phyloP scores from a whole-genome alignment of 2,113 vertebrate species.

The Onychostoma macrolepis region DNA sequence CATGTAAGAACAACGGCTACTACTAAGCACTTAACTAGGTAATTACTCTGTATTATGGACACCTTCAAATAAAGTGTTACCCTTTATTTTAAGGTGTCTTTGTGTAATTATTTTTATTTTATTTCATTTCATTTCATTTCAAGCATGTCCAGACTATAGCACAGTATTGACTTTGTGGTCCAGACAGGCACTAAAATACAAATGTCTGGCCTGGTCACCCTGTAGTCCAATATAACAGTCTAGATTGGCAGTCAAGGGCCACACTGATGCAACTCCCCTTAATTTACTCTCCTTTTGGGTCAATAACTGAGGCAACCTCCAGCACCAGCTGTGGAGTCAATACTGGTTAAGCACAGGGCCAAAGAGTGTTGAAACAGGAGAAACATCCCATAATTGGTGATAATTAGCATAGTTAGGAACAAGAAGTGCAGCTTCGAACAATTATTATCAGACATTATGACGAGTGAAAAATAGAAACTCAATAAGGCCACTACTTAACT shows the following conservation, averaged over 20 bases:
- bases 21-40: too few species aligned
- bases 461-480: neutral
- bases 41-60: too few species aligned
- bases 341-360: neutral
- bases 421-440: neutral
- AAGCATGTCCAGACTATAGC: neutral
- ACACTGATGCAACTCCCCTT: neutral
- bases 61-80: too few species aligned
- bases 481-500: neutral
- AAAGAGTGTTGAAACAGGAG: slow-evolving; percentile 13
- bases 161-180: neutral
- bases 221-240: neutral
- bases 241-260: neutral
- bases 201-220: neutral
- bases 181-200: slow-evolving; percentile 3
- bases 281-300: slow-evolving; percentile 8
- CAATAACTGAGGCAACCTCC: neutral
- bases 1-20: too few species aligned
- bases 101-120: too few species aligned
- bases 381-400: slow-evolving; percentile 18
- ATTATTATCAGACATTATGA: neutral
- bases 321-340: neutral
- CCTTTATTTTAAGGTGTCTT: too few species aligned
- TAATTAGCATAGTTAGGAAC: neutral
- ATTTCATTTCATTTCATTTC: neutral